phyloP scores from a whole-genome alignment of 2,888 invertebrate species.

The Melipona bicolor region DNA sequence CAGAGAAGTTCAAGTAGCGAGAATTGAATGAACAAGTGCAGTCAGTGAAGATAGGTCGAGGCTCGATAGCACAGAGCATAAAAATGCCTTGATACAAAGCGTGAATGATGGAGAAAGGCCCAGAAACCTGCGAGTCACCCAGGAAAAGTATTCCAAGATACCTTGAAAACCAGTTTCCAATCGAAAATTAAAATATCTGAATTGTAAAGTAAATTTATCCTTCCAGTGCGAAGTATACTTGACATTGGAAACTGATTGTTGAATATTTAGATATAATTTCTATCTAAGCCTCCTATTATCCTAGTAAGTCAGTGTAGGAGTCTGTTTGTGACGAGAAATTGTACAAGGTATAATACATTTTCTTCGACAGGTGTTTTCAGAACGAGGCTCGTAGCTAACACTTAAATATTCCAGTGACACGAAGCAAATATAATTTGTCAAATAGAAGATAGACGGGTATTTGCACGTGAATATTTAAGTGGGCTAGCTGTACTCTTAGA shows the following conservation, averaged over 20 bases:
- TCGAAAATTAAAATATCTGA: neutral
- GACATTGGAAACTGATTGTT: constrained; percentile 28
- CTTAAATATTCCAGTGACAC: constrained; percentile 5
- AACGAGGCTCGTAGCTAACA: constrained; percentile 12
- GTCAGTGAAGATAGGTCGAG: constrained; percentile 75
- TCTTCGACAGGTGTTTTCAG: neutral
- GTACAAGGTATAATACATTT: neutral
- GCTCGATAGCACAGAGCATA: constrained; percentile 82
- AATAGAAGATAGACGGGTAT: neutral
- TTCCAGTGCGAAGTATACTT: neutral
- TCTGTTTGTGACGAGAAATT: neutral
- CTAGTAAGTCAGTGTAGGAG: neutral
- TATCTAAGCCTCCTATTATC: neutral
- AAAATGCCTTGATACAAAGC: constrained; percentile 74
- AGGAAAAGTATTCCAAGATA: constrained; percentile 39
- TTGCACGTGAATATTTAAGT: constrained; percentile 17
- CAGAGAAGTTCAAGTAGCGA: constrained; percentile 59
- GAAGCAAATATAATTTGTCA: neutral
- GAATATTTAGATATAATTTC: constrained; percentile 1
- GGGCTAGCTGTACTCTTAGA: constrained; percentile 8
- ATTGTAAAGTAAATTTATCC: neutral
- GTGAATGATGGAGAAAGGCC: constrained; percentile 59
- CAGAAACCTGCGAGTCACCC: constrained; percentile 65
- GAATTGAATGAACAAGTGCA: constrained; percentile 66
- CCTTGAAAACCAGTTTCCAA: constrained; percentile 45